Conservation (phyloP, 35 echinoderm and acorn worm species). For the Anneissia japonica region DNA sequence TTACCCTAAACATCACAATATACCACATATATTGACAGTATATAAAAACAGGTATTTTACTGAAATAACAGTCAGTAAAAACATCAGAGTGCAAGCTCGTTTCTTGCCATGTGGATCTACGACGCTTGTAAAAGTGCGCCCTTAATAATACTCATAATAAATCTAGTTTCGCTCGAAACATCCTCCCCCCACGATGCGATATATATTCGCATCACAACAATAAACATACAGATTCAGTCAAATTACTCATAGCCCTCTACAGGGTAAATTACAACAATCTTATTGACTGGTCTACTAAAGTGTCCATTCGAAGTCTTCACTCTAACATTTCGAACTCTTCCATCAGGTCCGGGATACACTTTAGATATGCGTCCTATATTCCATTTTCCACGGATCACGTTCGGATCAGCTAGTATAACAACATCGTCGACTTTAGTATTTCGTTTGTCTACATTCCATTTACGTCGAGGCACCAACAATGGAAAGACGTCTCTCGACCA, state of each 20-base stretch:
- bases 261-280: constrained; percentile 38
- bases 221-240: neutral
- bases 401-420: constrained; percentile 25
- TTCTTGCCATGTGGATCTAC: no score
- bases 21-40: no score
- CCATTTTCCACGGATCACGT: constrained; percentile 26
- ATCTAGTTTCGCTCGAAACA: constrained; percentile 10
- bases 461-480: constrained; percentile 22
- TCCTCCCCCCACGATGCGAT: constrained; percentile 22
- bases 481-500: constrained; percentile 41
- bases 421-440: constrained; percentile 30
- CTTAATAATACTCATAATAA: no score
- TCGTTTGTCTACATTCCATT: constrained; percentile 27
- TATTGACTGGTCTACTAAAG: constrained; percentile 20
- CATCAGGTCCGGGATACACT: constrained; percentile 35
- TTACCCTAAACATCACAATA: no score
- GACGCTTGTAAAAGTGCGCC: no score
- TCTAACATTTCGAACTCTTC: constrained; percentile 12
- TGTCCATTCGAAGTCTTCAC: neutral
- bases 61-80: no score
- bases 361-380: constrained; percentile 4
- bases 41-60: no score
- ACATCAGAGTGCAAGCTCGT: no score
- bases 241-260: constrained; percentile 41
- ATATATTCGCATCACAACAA: neutral